Base-by-base conservation (phyloP, 2,113 vertebrate genomes). In the Alethe diademata region DNA sequence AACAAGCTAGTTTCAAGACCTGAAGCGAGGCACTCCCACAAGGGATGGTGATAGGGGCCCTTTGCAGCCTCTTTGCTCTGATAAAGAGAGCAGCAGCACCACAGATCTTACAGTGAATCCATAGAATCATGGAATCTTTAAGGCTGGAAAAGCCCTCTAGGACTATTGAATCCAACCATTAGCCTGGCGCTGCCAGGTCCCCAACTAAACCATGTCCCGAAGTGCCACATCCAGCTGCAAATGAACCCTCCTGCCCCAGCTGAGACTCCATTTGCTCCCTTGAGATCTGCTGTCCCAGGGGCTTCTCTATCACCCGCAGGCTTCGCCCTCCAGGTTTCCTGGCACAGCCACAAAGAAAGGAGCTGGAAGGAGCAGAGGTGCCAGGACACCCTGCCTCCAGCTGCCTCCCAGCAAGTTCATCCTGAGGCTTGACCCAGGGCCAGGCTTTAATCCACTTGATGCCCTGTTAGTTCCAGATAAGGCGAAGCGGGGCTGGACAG, bases 11-110 rank as follows among this genome's bases (percentile, higher is more conserved):
- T 45, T 54, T 53, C 61, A 75, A 90, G 66, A 17, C 70, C 60
- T 26, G 35, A 47, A 24, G 5, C 0, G 0, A 66, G 45, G 22
- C 14, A 57, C 8, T 6, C 17, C 42, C 45, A n/a, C 0, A 3
- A 76, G 33, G 13, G 56, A 19, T 23, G 33, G 45, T 25, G 47
- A 7, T 1, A 61, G 61, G 14, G 11, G 14, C 15, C 10, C 45
- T 48, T 10, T 24, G 72, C 31, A 72, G 57, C 18, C 18, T 4
- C 3, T 43, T 31, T 67, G 31, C 5, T 17, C 53, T 8, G 9
- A 2, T 47, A 64, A 71, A 38, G 29, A 26, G 19, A 53, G 26
- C 43, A 86, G 53, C 19, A 53, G 13, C 38, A 43, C 22, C 15
- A 3, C 0, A 35, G 40, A 50, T 38, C 64, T 40, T 33, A 23